These are phyloP conservation scores for Diaphora mendica DNA, from an alignment of 2,888 invertebrate species.

Conservation along the genomic window DNA sequence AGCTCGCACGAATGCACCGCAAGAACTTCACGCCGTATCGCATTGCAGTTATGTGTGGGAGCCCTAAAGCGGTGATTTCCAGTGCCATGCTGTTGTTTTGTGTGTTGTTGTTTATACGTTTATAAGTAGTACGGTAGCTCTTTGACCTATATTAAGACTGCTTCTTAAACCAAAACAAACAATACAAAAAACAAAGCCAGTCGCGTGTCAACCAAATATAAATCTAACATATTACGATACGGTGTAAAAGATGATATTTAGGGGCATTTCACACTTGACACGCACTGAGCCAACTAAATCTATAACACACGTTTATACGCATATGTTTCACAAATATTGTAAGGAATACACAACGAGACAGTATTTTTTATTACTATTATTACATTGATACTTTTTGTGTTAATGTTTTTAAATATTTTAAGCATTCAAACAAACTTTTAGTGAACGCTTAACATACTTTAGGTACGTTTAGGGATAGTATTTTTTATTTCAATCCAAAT, in stretches of 20 bases:
- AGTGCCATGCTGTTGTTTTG: too few species aligned
- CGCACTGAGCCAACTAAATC: constrained; percentile 39
- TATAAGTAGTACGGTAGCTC: not conserved
- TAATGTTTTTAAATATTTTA: not conserved
- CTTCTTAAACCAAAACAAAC: constrained; percentile 14
- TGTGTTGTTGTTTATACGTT: not conserved
- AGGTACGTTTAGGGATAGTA: not conserved
- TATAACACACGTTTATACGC: not conserved
- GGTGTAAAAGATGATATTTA: constrained; percentile 48
- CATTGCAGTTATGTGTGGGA: too few species aligned
- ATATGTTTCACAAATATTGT: constrained; percentile 1
- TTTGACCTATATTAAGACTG: constrained; percentile 12
- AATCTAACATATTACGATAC: constrained; percentile 39
- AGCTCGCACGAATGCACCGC: too few species aligned
- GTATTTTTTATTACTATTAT: too few species aligned
- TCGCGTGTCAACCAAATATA: constrained; percentile 32
- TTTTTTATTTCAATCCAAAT: too few species aligned
- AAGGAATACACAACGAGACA: not conserved
- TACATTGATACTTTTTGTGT: not conserved
- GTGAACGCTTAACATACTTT: fast-evolving
- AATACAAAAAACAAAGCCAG: not conserved
- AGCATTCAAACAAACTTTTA: not conserved
- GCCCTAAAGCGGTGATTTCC: not conserved
- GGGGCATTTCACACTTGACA: constrained; percentile 63
- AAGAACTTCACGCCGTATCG: too few species aligned